Conservation (phyloP, 2,797 vertebrate genomes). For the Sebastes cheni region DNA sequence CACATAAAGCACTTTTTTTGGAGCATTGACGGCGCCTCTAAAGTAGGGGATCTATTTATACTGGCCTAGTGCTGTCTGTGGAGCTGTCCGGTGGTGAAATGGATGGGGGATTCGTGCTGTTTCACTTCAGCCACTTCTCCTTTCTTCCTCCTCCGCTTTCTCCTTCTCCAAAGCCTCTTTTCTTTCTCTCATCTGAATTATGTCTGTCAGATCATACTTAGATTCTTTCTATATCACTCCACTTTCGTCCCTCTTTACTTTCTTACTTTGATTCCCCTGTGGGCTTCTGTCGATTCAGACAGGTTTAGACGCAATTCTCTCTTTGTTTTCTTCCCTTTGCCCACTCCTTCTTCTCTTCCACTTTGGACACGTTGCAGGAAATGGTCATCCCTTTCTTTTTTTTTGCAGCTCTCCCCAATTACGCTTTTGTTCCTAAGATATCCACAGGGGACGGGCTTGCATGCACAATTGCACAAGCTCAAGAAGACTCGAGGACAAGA, state of each 20-base stretch:
- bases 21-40: slow-evolving; percentile 69
- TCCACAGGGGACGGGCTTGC: slow-evolving; percentile 43
- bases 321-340: slow-evolving; percentile 40
- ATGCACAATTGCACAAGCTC: slow-evolving; percentile 32
- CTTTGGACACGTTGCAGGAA: slow-evolving; percentile 35
- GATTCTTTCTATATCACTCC: slow-evolving; percentile 34
- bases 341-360: slow-evolving; percentile 28
- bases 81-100: slow-evolving; percentile 77
- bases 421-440: slow-evolving; percentile 37
- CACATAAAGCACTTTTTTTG: slow-evolving; percentile 69
- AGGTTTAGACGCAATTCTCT: slow-evolving; percentile 38
- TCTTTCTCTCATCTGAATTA: slow-evolving; percentile 51
- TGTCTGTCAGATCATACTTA: slow-evolving; percentile 62
- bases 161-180: slow-evolving; percentile 49
- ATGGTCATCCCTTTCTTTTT: slow-evolving; percentile 34
- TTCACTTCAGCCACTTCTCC: slow-evolving; percentile 69
- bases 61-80: slow-evolving; percentile 72
- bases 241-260: slow-evolving; percentile 14
- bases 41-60: slow-evolving; percentile 82
- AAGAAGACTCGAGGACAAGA: slow-evolving; percentile 32
- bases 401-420: slow-evolving; percentile 57
- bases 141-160: slow-evolving; percentile 60
- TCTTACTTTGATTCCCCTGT: slow-evolving; percentile 52
- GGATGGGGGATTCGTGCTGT: slow-evolving; percentile 70
- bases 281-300: slow-evolving; percentile 59